Evolutionary conservation across 2,888 invertebrate species (phyloP).

Genomic region (Chrysolina oricalcia): DNA sequence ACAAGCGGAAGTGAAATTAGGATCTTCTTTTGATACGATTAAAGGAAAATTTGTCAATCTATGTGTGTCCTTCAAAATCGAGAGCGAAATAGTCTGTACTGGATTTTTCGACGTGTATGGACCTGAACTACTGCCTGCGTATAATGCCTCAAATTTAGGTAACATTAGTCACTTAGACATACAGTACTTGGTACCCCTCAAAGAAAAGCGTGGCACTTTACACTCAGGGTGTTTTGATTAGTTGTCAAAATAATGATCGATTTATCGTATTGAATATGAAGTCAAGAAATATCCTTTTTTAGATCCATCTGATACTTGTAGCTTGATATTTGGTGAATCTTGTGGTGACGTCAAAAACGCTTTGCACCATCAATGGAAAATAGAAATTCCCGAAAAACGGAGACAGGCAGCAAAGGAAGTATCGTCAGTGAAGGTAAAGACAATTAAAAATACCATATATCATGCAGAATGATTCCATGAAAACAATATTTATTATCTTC

Average conservation of each 20-base stretch:
- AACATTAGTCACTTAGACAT: slow-evolving; percentile 18
- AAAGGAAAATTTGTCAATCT: slow-evolving; percentile 86
- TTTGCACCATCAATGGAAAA: slow-evolving; percentile 87
- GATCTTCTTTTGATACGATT: slow-evolving; percentile 86
- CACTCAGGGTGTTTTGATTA: too few species aligned
- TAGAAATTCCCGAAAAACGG: slow-evolving; percentile 89
- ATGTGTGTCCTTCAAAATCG: slow-evolving; percentile 89
- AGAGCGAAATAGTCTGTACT: slow-evolving; percentile 88
- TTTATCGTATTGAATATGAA: neutral
- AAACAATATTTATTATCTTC: neutral
- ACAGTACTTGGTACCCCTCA: neutral
- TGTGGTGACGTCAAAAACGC: slow-evolving; percentile 91
- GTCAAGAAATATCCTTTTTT: slow-evolving; percentile 61
- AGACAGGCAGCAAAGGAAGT: slow-evolving; percentile 76
- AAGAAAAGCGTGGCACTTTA: too few species aligned
- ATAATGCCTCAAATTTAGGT: slow-evolving; percentile 51
- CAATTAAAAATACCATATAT: neutral
- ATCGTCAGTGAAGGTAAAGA: slow-evolving; percentile 73
- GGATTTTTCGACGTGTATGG: slow-evolving; percentile 89
- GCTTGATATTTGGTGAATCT: slow-evolving; percentile 90
- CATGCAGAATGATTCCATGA: neutral
- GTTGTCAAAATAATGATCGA: neutral
- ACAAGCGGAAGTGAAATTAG: slow-evolving; percentile 82
- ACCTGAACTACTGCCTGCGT: slow-evolving; percentile 74
- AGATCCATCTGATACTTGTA: slow-evolving; percentile 90